Conservation (phyloP, 2,797 vertebrate species). For the Urophycis tenuis region DNA sequence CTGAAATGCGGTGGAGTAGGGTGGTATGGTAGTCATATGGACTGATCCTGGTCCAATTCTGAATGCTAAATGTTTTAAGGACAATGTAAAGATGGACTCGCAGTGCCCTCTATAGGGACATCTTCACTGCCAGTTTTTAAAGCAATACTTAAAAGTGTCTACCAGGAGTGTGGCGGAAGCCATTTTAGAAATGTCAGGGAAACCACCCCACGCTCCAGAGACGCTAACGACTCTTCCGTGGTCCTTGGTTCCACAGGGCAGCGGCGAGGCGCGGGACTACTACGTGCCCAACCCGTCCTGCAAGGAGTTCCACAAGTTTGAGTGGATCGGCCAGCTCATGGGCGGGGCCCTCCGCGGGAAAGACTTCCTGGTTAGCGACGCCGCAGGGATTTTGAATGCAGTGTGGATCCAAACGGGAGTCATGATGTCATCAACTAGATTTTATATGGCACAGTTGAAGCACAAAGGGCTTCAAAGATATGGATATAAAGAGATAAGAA, state of each 20-base stretch:
- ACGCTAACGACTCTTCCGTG: not conserved
- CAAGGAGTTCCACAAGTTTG: conserved; percentile 87
- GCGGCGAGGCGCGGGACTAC: conserved; percentile 91
- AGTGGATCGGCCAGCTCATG: conserved; percentile 98
- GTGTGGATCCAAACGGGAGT: not conserved
- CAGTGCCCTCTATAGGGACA: no score
- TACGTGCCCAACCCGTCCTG: conserved; percentile 97
- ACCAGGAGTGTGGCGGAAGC: not conserved
- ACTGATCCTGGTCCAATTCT: no score
- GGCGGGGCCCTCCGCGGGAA: conserved; percentile 93
- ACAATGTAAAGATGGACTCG: no score
- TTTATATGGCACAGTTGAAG: not conserved
- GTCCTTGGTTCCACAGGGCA: conserved; percentile 70
- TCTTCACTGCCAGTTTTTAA: no score
- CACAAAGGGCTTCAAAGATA: not conserved
- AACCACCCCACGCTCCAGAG: not conserved
- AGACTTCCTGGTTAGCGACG: conserved; percentile 85
- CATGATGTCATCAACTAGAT: not conserved
- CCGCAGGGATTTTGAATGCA: not conserved
- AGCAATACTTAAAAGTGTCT: no score
- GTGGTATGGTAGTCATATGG: no score
- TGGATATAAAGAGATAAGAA: not conserved
- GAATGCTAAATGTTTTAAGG: no score
- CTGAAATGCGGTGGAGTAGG: no score
- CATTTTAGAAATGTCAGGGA: not conserved